Evolutionary conservation across 2,888 invertebrate species (phyloP), one percentile per base, ranked within the genome.

Genomic region (Trachelus troglodyta): DNA sequence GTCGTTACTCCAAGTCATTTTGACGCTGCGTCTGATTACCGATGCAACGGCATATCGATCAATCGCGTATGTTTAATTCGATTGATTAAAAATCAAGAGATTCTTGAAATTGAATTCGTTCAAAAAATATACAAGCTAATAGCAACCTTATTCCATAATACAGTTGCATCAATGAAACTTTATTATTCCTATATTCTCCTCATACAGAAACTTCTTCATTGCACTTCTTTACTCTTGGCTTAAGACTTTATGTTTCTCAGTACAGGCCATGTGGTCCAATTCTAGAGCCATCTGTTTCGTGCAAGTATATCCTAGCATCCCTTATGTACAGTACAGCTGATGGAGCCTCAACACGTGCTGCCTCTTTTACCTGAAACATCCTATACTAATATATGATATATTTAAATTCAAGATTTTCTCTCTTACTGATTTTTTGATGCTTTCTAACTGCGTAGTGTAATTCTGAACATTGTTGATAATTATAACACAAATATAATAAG

Each of bases 231-330:
- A 40, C 56, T 6, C 56, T 23, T 15, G 9, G 56, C 56, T 23
- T 23, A 23, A 83, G 80, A 80, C 82, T 79, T 80, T 80, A 76
- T 82, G 79, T 77, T 81, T 83, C 84, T 81, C 69, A 75, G 81
- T 81, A 79, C 73, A 73, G 83, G 86, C 88, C 89, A 89, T 89
- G 87, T 89, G 89, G 87, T 80, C 81, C 83, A 81, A 56, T 56
- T 85, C 81, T 77, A 81, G 79, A 86, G 83, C 83, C 87, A 87
- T 88, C 82, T 89, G 86, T 83, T 85, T 82, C 77, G 78, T 81
- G 77, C 76, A 56, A 56, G 23, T 56, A 56, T 23, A 23, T 56
- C 9, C 56, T 23, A 56, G 23, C 56, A 56, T 56, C 56, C 56
- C 56, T 56, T 56, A 56, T 23, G 56, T 56, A 56, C 23, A 1